A percentile compares a stretch with the other conserved stretches of the same genome.
Evolutionary conservation across 2,113 vertebrate genomes (phyloP).

Genomic region (Mesitornis unicolor): DNA sequence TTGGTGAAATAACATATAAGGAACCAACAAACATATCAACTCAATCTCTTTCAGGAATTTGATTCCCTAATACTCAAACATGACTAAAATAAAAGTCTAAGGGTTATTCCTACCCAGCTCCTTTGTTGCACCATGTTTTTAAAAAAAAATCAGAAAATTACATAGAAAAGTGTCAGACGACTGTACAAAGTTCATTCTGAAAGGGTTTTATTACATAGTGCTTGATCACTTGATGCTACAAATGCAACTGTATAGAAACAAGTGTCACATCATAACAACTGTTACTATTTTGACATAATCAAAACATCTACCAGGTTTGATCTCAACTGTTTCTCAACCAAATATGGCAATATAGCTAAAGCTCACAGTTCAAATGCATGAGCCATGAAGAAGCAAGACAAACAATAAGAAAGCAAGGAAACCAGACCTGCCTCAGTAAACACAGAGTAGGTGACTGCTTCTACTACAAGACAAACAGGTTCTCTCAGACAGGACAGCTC

Average conservation of each 20-base stretch:
- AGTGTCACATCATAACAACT: not conserved
- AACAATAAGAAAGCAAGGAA: not conserved
- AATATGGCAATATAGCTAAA: not conserved
- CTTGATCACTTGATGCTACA: not conserved
- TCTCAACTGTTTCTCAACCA: not conserved
- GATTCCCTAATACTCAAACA: not conserved
- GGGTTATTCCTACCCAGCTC: not conserved
- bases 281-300: not conserved
- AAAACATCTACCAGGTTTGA: not conserved
- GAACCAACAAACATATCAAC: not conserved
- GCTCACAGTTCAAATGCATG: not conserved
- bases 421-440: not conserved
- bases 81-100: not conserved
- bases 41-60: not conserved
- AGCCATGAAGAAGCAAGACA: not conserved
- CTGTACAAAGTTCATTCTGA: not conserved
- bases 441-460: not conserved
- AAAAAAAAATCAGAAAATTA: not conserved
- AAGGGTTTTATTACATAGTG: not conserved
- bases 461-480: not conserved
- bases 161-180: not conserved
- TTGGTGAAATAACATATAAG: not conserved
- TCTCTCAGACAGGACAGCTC: not conserved
- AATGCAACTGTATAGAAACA: not conserved
- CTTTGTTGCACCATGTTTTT: not conserved